Evolutionary conservation across 2,888 invertebrate genomes (phyloP), one percentile per base, ranked within the genome.

Genomic region (Celastrina argiolus): DNA sequence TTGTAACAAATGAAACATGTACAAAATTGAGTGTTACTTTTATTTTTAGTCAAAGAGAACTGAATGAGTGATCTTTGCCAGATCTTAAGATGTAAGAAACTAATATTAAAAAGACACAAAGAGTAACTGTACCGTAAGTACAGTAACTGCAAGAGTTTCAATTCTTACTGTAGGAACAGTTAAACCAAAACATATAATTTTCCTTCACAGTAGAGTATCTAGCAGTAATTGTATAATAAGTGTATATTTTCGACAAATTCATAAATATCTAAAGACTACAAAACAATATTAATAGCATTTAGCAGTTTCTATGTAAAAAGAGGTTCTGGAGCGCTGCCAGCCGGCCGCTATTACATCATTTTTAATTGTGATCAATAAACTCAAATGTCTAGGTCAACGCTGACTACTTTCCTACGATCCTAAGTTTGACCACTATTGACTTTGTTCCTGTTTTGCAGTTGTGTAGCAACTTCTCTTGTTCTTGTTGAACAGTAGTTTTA

Each of bases 261-360:
- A 34, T 36, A 59, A 36, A 61, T 39, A 39, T 39, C 39, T 2
- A 22, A 34, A 61, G 61, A 61, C 36, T 61, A 39, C 39, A 39
- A 39, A 39, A 36, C 22, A 61, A 39, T 61, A 61, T 61, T 61
- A 26, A 61, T 61, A 61, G 61, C 61, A 36, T 61, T 61, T 39
- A 61, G 61, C 61, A 61, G 61, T 61, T 61, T 61, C 61, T 39
- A 36, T 61, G 59, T 58, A 22, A 39, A 61, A 61, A 61, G 61
- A 26, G 61, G 36, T 36, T 34, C 39, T 61, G 61, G 61, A 61
- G 12, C 39, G 22, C 10, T 36, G 61, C 61, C 61, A 61, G 61
- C 6, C 36, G 36, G 61, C 36, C 61, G 1, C 18, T 18, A 16
- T 61, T 61, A 61, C 61, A 61, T 36, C 39, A 61, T 61, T 61